Evolutionary conservation across 2,113 vertebrate species (phyloP).

Genomic region (Limnothrissa miodon): DNA sequence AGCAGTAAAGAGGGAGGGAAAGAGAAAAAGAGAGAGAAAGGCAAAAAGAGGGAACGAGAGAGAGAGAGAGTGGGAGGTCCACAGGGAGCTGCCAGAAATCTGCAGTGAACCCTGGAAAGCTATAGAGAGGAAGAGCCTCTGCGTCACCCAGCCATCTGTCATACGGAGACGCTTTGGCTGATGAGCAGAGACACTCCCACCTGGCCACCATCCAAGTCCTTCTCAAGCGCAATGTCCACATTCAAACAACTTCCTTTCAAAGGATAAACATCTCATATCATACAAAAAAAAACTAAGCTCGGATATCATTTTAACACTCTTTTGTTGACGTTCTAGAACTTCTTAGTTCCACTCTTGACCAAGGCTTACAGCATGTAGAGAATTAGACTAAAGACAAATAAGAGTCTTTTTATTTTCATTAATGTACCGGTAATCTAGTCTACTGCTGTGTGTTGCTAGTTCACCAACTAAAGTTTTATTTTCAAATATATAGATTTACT

Average conservation of each 20-base stretch:
- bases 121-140: slow-evolving; percentile 57
- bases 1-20: not conserved
- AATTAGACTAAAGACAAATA: not conserved
- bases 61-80: not conserved
- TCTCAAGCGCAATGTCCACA: slow-evolving; percentile 22
- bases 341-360: not conserved
- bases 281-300: not conserved
- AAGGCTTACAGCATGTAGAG: not conserved
- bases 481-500: too few relatives aligned
- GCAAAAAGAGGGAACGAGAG: not conserved
- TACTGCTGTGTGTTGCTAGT: not conserved
- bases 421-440: too few relatives aligned
- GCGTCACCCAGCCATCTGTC: slow-evolving; percentile 71
- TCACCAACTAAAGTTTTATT: too few relatives aligned
- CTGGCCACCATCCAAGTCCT: not conserved
- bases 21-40: not conserved
- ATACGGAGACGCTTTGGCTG: slow-evolving; percentile 30
- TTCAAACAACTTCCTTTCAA: not conserved
- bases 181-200: slow-evolving; percentile 42
- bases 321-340: not conserved
- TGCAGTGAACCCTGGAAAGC: slow-evolving; percentile 38
- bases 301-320: not conserved
- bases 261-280: not conserved
- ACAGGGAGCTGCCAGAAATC: slow-evolving; percentile 31
- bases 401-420: not conserved